Percentiles rank a stretch among this genome's conserved stretches.
Conservation (phyloP, 1,140 invertebrate genomes). For the Formica exsecta region DNA sequence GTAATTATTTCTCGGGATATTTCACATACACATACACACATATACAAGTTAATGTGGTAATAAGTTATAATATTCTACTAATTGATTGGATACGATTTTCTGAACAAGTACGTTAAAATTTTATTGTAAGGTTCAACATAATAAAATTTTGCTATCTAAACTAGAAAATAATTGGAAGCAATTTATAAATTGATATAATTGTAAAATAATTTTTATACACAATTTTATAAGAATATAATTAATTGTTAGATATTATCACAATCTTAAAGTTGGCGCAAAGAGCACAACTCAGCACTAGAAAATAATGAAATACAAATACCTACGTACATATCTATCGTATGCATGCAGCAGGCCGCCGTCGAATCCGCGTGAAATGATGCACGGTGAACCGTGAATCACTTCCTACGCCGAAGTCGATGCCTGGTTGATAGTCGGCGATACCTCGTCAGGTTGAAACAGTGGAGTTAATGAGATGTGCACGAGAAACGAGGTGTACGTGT, state of each 20-base stretch:
- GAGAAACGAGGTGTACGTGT: conserved; percentile 60
- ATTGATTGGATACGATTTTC: conserved; percentile 2
- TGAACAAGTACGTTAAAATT: neutral
- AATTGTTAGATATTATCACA: conserved; percentile 13
- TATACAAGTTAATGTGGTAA: neutral
- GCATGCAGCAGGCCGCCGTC: conserved; percentile 50
- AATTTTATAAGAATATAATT: conserved; percentile 13
- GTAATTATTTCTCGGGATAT: conserved; percentile 30
- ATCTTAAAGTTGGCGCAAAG: neutral
- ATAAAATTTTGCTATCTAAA: neutral
- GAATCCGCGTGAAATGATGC: conserved; percentile 72
- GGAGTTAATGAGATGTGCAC: conserved; percentile 77
- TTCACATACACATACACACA: neutral
- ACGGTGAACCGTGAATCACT: conserved; percentile 78
- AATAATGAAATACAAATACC: conserved; percentile 65
- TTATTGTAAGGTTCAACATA: neutral
- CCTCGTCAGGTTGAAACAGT: conserved; percentile 72
- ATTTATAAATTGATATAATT: neutral
- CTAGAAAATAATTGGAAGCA: neutral
- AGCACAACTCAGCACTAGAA: neutral
- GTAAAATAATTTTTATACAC: neutral
- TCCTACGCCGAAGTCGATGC: conserved; percentile 77
- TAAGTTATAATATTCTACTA: neutral
- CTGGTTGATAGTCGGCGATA: conserved; percentile 74
- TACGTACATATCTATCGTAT: conserved; percentile 52